These are phyloP conservation scores for Zelleria hepariella DNA, from an alignment of 2,888 invertebrate species.

Conservation along the genomic window DNA sequence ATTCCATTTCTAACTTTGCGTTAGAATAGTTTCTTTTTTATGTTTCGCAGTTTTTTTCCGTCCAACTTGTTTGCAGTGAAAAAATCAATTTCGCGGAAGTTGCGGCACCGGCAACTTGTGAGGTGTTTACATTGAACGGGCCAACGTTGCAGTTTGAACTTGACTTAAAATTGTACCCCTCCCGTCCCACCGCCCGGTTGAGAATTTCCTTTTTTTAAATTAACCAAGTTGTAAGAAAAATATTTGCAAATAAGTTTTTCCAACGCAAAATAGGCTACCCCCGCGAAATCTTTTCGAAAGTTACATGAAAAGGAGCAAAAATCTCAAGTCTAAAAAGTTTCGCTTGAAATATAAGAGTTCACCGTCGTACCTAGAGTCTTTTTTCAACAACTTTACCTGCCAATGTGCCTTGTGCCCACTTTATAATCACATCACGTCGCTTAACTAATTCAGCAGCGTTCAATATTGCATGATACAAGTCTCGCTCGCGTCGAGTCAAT, in stretches of 20 bases:
- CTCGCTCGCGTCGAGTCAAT: not conserved
- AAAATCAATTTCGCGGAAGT: constrained; percentile 64
- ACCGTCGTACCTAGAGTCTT: constrained; percentile 8
- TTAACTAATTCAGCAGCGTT: not conserved
- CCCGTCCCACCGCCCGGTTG: constrained; percentile 16
- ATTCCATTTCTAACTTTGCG: constrained; percentile 65
- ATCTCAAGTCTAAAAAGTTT: constrained; percentile 19
- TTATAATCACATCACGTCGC: not conserved
- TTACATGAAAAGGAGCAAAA: constrained; percentile 30
- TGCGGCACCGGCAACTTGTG: constrained; percentile 49
- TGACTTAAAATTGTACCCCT: constrained; percentile 39
- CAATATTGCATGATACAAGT: not conserved
- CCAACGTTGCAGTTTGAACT: constrained; percentile 36
- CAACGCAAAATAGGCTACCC: constrained; percentile 29
- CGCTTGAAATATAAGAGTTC: constrained; percentile 23
- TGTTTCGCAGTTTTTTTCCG: constrained; percentile 47
- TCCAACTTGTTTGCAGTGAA: constrained; percentile 57
- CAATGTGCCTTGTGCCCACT: not conserved
- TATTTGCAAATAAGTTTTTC: constrained; percentile 42
- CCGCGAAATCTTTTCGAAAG: constrained; percentile 28
- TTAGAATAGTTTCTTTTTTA: constrained; percentile 59
- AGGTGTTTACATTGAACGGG: constrained; percentile 48
- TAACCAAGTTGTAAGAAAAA: constrained; percentile 46
- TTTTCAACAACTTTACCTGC: constrained; percentile 1
- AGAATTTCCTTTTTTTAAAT: constrained; percentile 44